Base-by-base conservation (phyloP, 2,113 vertebrate genomes). In the Oxyruncus cristatus region DNA sequence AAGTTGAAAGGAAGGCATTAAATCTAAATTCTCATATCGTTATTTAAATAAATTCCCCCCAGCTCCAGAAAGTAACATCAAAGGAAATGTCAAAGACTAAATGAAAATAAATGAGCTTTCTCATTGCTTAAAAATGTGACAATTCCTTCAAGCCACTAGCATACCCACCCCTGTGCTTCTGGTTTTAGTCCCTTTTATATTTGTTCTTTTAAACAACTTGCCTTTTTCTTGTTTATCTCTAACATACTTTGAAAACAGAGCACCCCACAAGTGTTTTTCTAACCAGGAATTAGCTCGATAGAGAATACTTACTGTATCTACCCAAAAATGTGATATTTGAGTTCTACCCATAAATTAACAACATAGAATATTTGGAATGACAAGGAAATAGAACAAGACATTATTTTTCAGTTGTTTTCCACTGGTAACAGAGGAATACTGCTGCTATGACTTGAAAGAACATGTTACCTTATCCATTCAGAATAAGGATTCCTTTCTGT, bases 11-110 rank as follows among this genome's bases (percentile, higher is more conserved):
- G 49, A 89, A 84, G 15, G 28, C 19, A 50, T 44, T 61, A 50
- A 76, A 91, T 18, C 39, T 35, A 47, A 84, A 41, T 79, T 76
- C 18, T 39, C 27, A 62, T 49, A n/a, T 7, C 62, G 26, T 14
- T 42, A 61, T 22, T 87, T 63, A 77, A 93, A 89, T 15, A 70
- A 41, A 75, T 44, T 68, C 14, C 30, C 41, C 41, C 19, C 19
- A 46, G 14, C 14, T 32, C 8, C 24, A 23, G 12, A 89, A 74
- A 71, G 23, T 52, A 85, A 13, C 23, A 71, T 58, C 56, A 70
- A 93, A 81, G 33, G 20, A 71, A 78, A 63, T 62, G 77, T 12
- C 56, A 88, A 78, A 85, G 63, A 58, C 22, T 89, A 78, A 74
- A 61, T 37, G 11, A 53, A 88, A 82, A 20, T 46, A 84, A 79